Evolutionary conservation across 1,140 invertebrate genomes (phyloP), one percentile per base, ranked within the genome.

Genomic region (Drosophila athabasca): DNA sequence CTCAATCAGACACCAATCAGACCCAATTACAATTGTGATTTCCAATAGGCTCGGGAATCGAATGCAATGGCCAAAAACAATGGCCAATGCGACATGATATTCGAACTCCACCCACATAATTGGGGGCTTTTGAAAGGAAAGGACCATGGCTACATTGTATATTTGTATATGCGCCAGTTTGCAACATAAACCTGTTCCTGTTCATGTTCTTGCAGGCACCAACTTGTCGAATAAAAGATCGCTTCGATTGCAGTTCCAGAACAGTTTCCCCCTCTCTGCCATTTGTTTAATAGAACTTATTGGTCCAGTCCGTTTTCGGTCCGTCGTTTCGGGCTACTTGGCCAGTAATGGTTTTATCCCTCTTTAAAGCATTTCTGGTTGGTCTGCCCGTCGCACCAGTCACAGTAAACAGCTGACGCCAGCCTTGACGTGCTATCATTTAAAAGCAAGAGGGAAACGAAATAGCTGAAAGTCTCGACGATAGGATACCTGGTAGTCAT

Each of bases 361-460:
- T 81, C 75, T 87, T 87, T 87, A 87, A 87, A 87, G 82, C 82
- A 87, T 66, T 87, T 87, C 78, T 87, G 82, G 82, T 87, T 87
- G 82, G 82, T 88, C 82, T 82, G 84, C 62, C 66, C 70, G 70
- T 78, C 83, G 83, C 79, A 78, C 83, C 83, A 88, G 82, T 79
- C 74, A 82, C 74, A 84, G 80, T 84, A 84, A 81, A 85, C 83
- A 83, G 83, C 79, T 83, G 75, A 89, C 74, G 24, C 31, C 71
- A 70, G 59, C 51, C 57, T 39, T 39, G 19, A 70, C 61, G 62
- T 62, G 80, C 84, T 88, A 87, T 87, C 82, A 79, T 74, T 78
- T 79, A 65, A 79, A 79, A 79, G 76, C 76, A 79, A 79, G 46
- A 26, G n/a, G 15, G 22, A 45, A 57, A 9, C 11, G 41, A 57